Percentiles rank a stretch among this genome's conserved stretches.
These are phyloP conservation scores for Escarpia spicata DNA, from an alignment of 2,888 invertebrate species.

Conservation along the genomic window DNA sequence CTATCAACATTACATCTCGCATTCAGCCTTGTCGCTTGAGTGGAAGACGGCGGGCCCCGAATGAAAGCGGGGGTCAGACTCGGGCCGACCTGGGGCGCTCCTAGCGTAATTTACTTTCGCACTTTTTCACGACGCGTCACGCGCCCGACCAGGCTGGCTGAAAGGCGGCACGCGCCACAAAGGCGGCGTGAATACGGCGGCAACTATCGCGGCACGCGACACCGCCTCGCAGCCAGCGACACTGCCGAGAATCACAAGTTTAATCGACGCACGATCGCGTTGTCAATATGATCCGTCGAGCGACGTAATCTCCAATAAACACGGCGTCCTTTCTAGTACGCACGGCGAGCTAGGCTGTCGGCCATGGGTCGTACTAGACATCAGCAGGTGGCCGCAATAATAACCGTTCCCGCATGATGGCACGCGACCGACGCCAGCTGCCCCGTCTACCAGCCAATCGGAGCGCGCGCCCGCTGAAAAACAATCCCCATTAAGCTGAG, in stretches of 20 bases:
- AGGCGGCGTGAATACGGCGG: background rate
- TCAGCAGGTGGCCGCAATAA: background rate
- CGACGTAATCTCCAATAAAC: background rate
- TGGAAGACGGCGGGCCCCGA: background rate
- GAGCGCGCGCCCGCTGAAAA: background rate
- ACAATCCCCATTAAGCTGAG: background rate
- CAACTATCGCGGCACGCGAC: background rate
- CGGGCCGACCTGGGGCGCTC: background rate
- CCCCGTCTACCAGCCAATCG: background rate
- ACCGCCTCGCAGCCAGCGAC: background rate
- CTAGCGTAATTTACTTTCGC: background rate
- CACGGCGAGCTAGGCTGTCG: background rate
- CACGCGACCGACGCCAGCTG: slow-evolving; percentile 8
- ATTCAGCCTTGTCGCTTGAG: background rate
- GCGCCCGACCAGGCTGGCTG: background rate
- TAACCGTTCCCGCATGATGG: background rate
- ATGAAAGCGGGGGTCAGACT: background rate
- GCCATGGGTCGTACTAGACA: background rate
- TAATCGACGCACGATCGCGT: slow-evolving; percentile 9
- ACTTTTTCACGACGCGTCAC: background rate
- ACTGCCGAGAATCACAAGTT: background rate
- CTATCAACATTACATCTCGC: slow-evolving; percentile 3
- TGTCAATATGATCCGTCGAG: background rate
- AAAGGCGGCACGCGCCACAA: slow-evolving; percentile 10
- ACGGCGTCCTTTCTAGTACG: background rate